Conservation (phyloP, 1,140 invertebrate genomes). For the Anastrepha ludens region DNA sequence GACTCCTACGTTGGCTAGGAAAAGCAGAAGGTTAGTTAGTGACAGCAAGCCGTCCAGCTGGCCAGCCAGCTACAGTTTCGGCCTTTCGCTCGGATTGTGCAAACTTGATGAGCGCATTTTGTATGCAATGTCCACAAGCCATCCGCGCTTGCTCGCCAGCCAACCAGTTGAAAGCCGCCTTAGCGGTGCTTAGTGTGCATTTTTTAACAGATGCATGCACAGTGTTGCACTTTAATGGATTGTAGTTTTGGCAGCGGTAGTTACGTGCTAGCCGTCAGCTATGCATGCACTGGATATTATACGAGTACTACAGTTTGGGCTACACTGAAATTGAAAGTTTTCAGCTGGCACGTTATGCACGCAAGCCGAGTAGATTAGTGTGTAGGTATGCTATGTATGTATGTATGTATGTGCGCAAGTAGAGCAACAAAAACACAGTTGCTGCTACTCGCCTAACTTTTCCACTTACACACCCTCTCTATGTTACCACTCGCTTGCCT, state of each 20-base stretch:
- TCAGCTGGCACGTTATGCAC: slow-evolving; percentile 38
- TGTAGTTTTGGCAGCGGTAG: background rate
- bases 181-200: slow-evolving; percentile 36
- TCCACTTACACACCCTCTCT: slow-evolving; percentile 7
- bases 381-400: background rate
- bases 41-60: background rate
- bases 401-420: background rate
- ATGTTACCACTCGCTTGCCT: background rate
- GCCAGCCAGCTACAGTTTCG: background rate
- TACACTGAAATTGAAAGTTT: slow-evolving; percentile 50
- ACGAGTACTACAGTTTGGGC: background rate
- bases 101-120: background rate
- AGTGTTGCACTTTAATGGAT: slow-evolving; percentile 48
- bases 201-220: slow-evolving; percentile 29
- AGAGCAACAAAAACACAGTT: slow-evolving; percentile 12
- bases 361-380: background rate
- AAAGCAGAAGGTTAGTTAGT: slow-evolving; percentile 15
- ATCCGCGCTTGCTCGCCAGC: background rate
- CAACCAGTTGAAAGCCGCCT: slow-evolving; percentile 8
- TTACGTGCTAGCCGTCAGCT: slow-evolving; percentile 16
- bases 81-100: background rate
- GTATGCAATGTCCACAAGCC: slow-evolving; percentile 44
- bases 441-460: background rate
- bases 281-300: background rate
- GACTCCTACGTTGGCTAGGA: background rate